Evolutionary conservation across 2,888 invertebrate genomes (phyloP).

Genomic region (Caenorhabditis plicata): DNA sequence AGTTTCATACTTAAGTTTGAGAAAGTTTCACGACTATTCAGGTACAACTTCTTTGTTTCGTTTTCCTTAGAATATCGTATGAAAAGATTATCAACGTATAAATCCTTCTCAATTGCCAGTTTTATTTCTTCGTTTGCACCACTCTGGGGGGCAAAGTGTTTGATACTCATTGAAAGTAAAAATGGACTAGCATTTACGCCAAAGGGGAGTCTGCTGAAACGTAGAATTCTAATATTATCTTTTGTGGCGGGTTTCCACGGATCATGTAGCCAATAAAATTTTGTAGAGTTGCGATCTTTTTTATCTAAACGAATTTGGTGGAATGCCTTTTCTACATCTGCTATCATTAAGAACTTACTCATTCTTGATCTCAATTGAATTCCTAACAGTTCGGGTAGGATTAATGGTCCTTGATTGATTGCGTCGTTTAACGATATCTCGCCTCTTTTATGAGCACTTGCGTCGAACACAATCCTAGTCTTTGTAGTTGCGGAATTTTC

Average conservation of each 20-base stretch:
- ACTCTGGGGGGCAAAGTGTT: no score
- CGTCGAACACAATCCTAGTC: background rate
- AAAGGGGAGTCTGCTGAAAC: conserved; percentile 1
- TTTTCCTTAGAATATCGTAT: no score
- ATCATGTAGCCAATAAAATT: background rate
- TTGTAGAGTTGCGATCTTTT: background rate
- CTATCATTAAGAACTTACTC: background rate
- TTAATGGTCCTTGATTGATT: background rate
- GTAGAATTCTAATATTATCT: background rate
- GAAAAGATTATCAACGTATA: conserved; percentile 1
- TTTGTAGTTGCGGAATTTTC: background rate
- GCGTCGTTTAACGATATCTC: background rate
- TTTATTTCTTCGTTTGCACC: background rate
- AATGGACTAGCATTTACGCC: background rate
- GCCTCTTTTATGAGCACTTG: background rate
- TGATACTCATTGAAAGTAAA: background rate
- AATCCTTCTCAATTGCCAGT: background rate
- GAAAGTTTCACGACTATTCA: background rate
- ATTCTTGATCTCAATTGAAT: background rate
- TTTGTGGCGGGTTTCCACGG: background rate
- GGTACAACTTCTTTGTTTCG: background rate
- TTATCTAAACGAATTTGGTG: background rate
- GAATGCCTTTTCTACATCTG: conserved; percentile 2
- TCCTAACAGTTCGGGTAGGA: background rate
- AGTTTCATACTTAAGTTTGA: background rate